A percentile compares a stretch with the other conserved stretches of the same genome.
Evolutionary conservation across 2,113 vertebrate genomes (phyloP).

Genomic region (Syngnathoides biaculeatus): DNA sequence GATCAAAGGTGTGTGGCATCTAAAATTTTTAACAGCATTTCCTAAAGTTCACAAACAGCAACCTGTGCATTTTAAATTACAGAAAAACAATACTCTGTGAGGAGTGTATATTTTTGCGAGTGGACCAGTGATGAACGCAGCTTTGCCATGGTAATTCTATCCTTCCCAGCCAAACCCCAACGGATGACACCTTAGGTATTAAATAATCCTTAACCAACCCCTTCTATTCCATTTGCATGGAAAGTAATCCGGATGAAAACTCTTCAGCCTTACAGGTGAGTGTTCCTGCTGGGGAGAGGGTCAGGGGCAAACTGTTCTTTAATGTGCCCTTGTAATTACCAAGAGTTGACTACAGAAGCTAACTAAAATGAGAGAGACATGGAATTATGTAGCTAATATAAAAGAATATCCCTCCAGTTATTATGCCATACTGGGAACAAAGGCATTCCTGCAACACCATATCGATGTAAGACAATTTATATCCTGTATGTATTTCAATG

Average conservation of each 20-base stretch:
- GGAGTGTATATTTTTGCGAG: conserved; percentile 43
- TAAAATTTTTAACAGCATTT: conserved; percentile 21
- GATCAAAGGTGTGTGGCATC: conserved; percentile 3
- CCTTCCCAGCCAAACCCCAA: conserved; percentile 37
- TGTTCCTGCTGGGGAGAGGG: background rate
- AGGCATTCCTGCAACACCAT: conserved; percentile 29
- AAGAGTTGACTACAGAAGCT: background rate
- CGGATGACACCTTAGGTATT: conserved; percentile 45
- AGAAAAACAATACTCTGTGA: background rate
- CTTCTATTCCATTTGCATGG: background rate
- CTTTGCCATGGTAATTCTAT: conserved; percentile 62
- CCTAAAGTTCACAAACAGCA: conserved; percentile 16
- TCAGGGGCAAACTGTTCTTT: no score
- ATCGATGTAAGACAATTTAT: background rate
- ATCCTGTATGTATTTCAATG: conserved; percentile 16
- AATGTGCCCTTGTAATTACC: background rate
- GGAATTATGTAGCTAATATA: conserved; percentile 4
- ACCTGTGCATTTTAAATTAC: background rate
- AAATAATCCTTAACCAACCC: conserved; percentile 51
- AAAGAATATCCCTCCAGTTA: conserved; percentile 8
- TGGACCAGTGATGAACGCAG: conserved; percentile 47
- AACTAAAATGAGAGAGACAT: no score
- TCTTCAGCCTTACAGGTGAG: background rate
- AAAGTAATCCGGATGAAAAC: background rate
- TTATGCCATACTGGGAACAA: conserved; percentile 23